Conservation (phyloP, 2,888 invertebrate genomes). For the Tinea semifulvella region DNA sequence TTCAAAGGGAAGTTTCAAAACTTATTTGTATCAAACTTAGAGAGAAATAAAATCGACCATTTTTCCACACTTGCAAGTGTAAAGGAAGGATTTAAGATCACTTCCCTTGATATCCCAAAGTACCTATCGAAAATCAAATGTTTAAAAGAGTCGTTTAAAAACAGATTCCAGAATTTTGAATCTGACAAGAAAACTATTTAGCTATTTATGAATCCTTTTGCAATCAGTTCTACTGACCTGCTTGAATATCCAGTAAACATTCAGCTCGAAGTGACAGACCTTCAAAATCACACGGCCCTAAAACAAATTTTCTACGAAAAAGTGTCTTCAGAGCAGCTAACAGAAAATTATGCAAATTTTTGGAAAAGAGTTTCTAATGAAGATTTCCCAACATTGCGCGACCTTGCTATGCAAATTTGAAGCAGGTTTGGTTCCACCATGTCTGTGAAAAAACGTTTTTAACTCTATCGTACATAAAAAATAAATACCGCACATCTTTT, state of each 20-base stretch:
- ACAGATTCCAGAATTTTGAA: slow-evolving; percentile 7
- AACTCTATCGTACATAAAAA: too few relatives aligned
- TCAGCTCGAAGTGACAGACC: slow-evolving; percentile 12
- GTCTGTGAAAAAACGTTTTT: too few relatives aligned
- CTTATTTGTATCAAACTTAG: slow-evolving; percentile 11
- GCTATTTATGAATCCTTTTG: slow-evolving; percentile 15
- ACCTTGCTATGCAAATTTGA: too few relatives aligned
- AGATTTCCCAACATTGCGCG: too few relatives aligned
- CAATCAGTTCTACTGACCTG: slow-evolving; percentile 12
- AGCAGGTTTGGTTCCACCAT: too few relatives aligned
- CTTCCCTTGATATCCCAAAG: slow-evolving; percentile 8
- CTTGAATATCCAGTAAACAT: slow-evolving; percentile 8
- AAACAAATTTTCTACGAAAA: slow-evolving; percentile 4
- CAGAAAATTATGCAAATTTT: slow-evolving; percentile 16
- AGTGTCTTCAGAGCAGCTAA: slow-evolving; percentile 3
- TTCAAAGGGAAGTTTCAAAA: slow-evolving; percentile 16
- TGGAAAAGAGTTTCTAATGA: too few relatives aligned
- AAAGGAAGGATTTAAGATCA: not conserved
- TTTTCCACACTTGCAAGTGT: not conserved
- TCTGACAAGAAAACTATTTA: slow-evolving; percentile 11
- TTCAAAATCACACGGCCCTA: slow-evolving; percentile 11
- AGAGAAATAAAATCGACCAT: not conserved
- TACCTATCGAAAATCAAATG: slow-evolving; percentile 14
- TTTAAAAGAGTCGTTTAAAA: slow-evolving; percentile 14
- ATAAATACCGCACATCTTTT: too few relatives aligned